Percentiles rank a stretch among this genome's conserved stretches.
phyloP scores from a whole-genome alignment of 2,797 vertebrate species.

The Phoxinus dragarum region DNA sequence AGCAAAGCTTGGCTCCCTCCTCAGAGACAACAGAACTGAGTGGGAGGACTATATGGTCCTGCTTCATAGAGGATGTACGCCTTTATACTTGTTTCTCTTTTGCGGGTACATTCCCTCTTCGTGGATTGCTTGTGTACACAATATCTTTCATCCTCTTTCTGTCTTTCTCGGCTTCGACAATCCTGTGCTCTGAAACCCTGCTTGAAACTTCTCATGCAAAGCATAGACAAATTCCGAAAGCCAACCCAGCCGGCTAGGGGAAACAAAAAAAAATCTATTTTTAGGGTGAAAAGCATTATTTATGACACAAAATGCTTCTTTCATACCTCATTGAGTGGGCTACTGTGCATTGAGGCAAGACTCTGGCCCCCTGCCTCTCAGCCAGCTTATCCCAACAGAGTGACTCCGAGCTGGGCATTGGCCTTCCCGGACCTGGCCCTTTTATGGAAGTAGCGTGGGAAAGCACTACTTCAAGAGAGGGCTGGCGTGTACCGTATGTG shows the following conservation, averaged over 20 bases:
- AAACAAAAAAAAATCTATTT: constrained; percentile 2
- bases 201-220: constrained; percentile 30
- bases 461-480: constrained; percentile 38
- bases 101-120: constrained; percentile 3
- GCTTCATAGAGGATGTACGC: background rate
- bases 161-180: constrained; percentile 1
- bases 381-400: constrained; percentile 40
- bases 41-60: constrained; percentile 37
- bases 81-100: constrained; percentile 36
- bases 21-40: constrained; percentile 15
- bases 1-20: constrained; percentile 40
- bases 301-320: constrained; percentile 6
- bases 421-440: constrained; percentile 1
- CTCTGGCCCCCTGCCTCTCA: constrained; percentile 36
- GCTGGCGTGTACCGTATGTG: background rate
- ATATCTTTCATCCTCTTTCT: background rate
- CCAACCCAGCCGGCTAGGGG: background rate
- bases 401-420: constrained; percentile 37
- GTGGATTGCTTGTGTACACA: constrained; percentile 22
- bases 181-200: background rate
- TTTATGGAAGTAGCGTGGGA: constrained; percentile 48
- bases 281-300: background rate
- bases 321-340: background rate
- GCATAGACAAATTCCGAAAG: constrained; percentile 26
- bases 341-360: constrained; percentile 22